These are phyloP conservation scores for Physeter macrocephalus DNA, from an alignment of 2,113 vertebrate species.

Conservation along the genomic window DNA sequence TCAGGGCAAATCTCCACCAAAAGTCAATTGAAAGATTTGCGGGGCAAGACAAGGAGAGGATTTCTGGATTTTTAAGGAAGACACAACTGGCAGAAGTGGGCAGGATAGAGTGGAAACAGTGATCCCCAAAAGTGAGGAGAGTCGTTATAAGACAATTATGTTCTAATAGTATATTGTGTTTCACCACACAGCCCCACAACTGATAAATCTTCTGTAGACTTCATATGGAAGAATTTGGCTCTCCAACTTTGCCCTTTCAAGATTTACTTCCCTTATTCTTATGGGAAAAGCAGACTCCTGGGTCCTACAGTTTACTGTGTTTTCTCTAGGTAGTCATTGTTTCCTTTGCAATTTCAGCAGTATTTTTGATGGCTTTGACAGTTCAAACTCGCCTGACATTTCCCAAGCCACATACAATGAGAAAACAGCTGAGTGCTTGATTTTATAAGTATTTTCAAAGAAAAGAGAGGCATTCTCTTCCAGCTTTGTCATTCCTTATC, in stretches of 20 bases:
- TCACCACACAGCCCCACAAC: neutral
- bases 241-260: neutral
- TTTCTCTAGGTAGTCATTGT: conserved; percentile 12
- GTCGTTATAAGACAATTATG: neutral
- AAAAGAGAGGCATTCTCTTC: conserved; percentile 62
- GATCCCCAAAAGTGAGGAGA: rapidly evolving
- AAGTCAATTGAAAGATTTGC: neutral
- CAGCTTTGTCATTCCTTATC: conserved; percentile 68
- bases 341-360: conserved; percentile 18
- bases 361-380: conserved; percentile 47
- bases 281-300: neutral
- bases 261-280: neutral
- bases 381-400: conserved; percentile 57
- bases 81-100: neutral
- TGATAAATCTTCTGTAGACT: neutral
- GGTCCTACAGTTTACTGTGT: neutral
- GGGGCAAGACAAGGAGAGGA: neutral
- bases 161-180: neutral
- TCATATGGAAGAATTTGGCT: neutral
- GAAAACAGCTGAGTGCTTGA: conserved; percentile 63
- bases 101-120: neutral
- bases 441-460: conserved; percentile 74
- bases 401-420: conserved; percentile 63
- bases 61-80: neutral
- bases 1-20: neutral